Percentiles rank a stretch among this genome's conserved stretches.
Evolutionary conservation across 2,113 vertebrate genomes (phyloP).

Genomic region (Holacanthus passer): DNA sequence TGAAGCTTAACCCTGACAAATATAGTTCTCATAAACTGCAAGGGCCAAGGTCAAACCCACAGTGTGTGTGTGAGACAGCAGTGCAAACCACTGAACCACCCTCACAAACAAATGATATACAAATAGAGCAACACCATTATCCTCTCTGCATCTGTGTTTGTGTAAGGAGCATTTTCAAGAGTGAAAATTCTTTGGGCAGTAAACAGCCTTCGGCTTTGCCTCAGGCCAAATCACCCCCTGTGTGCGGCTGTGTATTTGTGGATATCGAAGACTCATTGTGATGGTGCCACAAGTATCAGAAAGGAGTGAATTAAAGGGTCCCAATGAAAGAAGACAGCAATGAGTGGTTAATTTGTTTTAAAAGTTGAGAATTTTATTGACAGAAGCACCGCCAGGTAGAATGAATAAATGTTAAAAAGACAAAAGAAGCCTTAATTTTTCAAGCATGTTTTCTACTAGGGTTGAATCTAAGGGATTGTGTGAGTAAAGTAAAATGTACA

Average conservation of each 20-base stretch:
- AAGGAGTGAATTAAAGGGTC: conserved; percentile 16
- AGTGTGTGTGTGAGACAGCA: neutral
- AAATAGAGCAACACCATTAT: conserved; percentile 11
- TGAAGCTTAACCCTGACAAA: conserved; percentile 30
- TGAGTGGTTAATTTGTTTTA: neutral
- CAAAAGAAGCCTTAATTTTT: neutral
- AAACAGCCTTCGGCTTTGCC: conserved; percentile 66
- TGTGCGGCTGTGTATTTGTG: conserved; percentile 17
- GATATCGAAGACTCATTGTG: conserved; percentile 30
- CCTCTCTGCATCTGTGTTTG: neutral
- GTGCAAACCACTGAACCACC: neutral
- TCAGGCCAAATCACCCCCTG: conserved; percentile 49
- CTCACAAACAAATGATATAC: conserved; percentile 25
- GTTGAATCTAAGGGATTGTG: neutral
- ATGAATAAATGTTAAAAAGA: neutral
- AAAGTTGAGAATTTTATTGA: neutral
- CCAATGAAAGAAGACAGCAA: neutral
- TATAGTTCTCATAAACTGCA: conserved; percentile 7
- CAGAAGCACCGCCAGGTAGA: neutral
- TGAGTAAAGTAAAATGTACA: neutral
- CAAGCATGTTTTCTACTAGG: neutral
- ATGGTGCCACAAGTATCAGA: conserved; percentile 21
- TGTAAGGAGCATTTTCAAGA: neutral
- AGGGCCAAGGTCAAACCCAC: conserved; percentile 27
- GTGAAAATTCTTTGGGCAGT: neutral